These are phyloP conservation scores for Sapayoa aenigma DNA, from an alignment of 2,113 vertebrate species.

Conservation along the genomic window DNA sequence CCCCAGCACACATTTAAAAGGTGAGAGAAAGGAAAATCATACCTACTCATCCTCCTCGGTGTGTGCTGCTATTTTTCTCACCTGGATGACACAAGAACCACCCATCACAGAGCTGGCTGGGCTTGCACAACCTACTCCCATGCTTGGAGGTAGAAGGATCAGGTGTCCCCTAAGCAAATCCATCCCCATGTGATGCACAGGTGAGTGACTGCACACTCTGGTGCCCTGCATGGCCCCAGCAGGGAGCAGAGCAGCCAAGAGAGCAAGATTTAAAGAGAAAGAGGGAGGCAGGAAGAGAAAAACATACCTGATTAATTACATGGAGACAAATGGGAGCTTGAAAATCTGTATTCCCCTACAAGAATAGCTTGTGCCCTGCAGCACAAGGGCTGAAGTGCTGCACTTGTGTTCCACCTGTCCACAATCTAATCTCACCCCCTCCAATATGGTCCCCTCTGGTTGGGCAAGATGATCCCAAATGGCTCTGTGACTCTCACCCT, in stretches of 20 bases:
- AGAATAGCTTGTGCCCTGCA: not conserved
- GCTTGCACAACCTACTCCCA: fast-evolving
- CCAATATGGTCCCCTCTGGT: not conserved
- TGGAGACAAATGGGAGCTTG: not conserved
- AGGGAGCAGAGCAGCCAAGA: not conserved
- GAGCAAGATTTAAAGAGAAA: not conserved
- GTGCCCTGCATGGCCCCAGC: not conserved
- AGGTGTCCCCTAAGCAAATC: not conserved
- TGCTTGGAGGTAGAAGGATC: fast-evolving
- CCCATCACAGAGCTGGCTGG: not conserved
- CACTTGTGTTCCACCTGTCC: not conserved
- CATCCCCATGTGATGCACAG: fast-evolving
- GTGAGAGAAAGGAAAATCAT: not conserved
- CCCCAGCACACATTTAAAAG: not conserved
- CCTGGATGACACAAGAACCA: not conserved
- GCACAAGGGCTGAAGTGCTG: not conserved
- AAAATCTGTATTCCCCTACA: not conserved
- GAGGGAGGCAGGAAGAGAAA: not conserved
- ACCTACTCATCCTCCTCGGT: fast-evolving
- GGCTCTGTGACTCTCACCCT: fast-evolving
- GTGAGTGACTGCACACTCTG: not conserved
- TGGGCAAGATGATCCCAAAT: not conserved
- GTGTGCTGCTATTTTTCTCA: not conserved
- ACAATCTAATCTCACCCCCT: not conserved
- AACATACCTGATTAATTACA: not conserved